Evolutionary conservation across 2,797 vertebrate species (phyloP), one percentile per base, ranked within the genome.

Genomic region (Darevskia mixta): DNA sequence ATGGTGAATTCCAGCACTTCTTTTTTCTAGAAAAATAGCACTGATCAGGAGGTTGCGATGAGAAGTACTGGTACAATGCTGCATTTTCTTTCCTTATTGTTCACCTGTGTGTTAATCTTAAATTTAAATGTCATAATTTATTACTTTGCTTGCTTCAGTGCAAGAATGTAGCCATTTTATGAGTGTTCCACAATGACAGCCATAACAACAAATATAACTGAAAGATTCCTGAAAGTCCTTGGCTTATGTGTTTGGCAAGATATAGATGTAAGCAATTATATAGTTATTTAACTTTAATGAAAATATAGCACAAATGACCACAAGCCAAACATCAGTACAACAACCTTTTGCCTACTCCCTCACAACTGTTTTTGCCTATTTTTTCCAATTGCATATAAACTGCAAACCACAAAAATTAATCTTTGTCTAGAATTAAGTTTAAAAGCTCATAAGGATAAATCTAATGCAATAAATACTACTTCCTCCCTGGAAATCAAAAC

Each of bases 81-180:
- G 55, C 61, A 86, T 18, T 32, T 69, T 86, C 80, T 89, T 69
- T 89, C 89, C 7, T 71, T 38, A 58, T 43, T 77, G 25, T 45
- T 3, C 85, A 0, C 3, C 1, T 20, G 69, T 38, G 1, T 8
- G n/a, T 80, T 4, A 41, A 41, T 58, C 27, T 41, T 72, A 10
- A 69, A 79, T 64, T 35, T 10, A 49, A 86, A 67, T 29, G 84
- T 86, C 69, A 72, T 61, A 55, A 58, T 80, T 73, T 43, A 66
- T 71, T 2, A 58, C 64, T 61, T 20, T 71, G 58, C 13, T 78
- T 66, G 29, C 84, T 72, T 72, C 13, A 27, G 13, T 72, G 45
- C 18, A 72, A 61, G 18, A 41, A 75, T 32, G 25, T 79, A 43
- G 17, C 49, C 6, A n/a, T 15, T 27, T 73, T 64, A 43, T 41